phyloP scores from a whole-genome alignment of 23 tunicate genomes.

The Oikopleura dioica region DNA sequence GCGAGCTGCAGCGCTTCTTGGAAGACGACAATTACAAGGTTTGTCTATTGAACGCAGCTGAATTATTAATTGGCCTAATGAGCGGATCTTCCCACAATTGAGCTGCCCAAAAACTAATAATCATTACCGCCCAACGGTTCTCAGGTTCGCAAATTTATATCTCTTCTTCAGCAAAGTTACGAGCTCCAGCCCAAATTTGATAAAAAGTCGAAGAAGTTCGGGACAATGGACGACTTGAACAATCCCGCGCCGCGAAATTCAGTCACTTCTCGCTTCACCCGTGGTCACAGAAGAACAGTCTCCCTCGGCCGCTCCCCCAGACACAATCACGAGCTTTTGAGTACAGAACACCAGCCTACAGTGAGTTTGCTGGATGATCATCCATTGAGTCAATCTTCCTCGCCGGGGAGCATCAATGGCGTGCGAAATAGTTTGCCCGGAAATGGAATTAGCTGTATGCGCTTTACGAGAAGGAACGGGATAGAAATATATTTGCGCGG shows the following conservation, averaged over 20 bases:
- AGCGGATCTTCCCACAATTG: background rate
- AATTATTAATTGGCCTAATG: background rate
- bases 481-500: no score
- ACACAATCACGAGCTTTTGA: no score
- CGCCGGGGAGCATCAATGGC: background rate
- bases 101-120: background rate
- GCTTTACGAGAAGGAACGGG: no score
- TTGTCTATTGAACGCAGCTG: background rate
- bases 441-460: no score
- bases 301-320: conserved; percentile 5
- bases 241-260: background rate
- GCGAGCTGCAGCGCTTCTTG: conserved; percentile 72
- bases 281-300: conserved; percentile 3
- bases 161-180: conserved; percentile 4
- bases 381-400: background rate
- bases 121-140: background rate
- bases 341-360: background rate
- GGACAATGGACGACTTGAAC: conserved; percentile 9
- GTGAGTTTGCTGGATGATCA: background rate
- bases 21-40: conserved; percentile 98
- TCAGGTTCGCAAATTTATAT: background rate
- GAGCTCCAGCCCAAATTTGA: background rate
- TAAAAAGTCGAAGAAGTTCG: background rate
- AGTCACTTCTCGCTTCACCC: background rate
- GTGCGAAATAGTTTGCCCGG: background rate